Evolutionary conservation across 1,140 invertebrate genomes (phyloP).

Genomic region (Zaprionus inermis): DNA sequence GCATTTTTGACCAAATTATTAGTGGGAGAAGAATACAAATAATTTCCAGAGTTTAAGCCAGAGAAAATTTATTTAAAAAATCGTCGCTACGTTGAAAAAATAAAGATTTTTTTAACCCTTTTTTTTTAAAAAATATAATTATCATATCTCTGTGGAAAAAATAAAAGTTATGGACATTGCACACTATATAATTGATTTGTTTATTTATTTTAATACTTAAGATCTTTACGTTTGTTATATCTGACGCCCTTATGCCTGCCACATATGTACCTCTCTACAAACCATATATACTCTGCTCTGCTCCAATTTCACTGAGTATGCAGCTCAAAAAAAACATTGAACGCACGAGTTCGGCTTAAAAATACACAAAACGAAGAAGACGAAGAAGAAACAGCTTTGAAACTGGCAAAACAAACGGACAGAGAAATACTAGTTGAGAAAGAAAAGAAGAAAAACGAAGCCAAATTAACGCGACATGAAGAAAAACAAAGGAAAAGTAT

Average conservation of each 20-base stretch:
- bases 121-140: too few relatives aligned
- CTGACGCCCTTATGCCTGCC: too few relatives aligned
- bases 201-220: background rate
- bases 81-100: too few relatives aligned
- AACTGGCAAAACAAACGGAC: constrained; percentile 2
- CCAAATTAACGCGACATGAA: constrained; percentile 12
- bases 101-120: too few relatives aligned
- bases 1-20: too few relatives aligned
- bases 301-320: background rate
- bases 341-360: constrained; percentile 1
- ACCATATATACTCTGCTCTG: background rate
- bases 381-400: constrained; percentile 10
- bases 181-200: too few relatives aligned
- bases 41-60: too few relatives aligned
- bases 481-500: background rate
- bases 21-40: too few relatives aligned
- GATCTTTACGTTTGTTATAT: too few relatives aligned
- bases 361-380: background rate
- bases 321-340: background rate
- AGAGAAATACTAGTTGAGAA: constrained; percentile 5
- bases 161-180: background rate
- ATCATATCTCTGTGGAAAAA: background rate
- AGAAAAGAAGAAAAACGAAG: constrained; percentile 15
- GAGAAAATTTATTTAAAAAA: too few relatives aligned
- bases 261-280: background rate